Conservation (phyloP, 2,888 invertebrate species). For the Sycophila texana region DNA sequence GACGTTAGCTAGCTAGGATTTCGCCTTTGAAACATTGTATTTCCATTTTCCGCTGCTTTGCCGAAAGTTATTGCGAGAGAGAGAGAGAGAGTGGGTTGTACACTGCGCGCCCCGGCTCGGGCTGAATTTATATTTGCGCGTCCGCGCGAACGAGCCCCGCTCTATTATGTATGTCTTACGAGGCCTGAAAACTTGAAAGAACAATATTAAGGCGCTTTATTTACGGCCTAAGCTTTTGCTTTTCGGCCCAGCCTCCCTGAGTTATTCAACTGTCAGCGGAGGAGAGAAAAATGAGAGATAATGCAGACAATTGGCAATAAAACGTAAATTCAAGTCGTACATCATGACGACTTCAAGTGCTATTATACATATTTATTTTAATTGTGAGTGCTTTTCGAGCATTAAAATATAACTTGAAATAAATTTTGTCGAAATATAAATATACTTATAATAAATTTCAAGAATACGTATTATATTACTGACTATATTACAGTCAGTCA, state of each 20-base stretch:
- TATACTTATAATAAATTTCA: not conserved
- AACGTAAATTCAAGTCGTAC: slow-evolving; percentile 19
- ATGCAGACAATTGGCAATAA: slow-evolving; percentile 18
- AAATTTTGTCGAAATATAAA: not conserved
- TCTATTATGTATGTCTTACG: slow-evolving; percentile 43
- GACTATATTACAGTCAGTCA: too few species aligned
- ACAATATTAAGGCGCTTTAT: slow-evolving; percentile 47
- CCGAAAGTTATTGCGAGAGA: slow-evolving; percentile 47
- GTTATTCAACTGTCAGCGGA: slow-evolving; percentile 2
- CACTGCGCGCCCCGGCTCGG: not conserved
- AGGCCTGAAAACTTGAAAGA: slow-evolving; percentile 37
- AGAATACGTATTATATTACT: too few species aligned
- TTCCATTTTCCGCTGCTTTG: slow-evolving; percentile 54
- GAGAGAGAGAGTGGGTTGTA: not conserved
- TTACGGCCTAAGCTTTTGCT: slow-evolving; percentile 14
- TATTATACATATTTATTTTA: too few species aligned
- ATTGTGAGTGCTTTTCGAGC: too few species aligned
- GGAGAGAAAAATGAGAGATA: not conserved
- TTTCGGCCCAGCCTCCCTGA: not conserved
- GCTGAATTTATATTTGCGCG: slow-evolving; percentile 43
- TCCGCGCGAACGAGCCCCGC: slow-evolving; percentile 6
- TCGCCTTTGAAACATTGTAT: slow-evolving; percentile 43
- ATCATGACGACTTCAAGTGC: not conserved
- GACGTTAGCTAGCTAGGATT: slow-evolving; percentile 8
- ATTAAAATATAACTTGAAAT: not conserved